Evolutionary conservation across 1,140 invertebrate species (phyloP).

Genomic region (Drosophila lacteicornis): DNA sequence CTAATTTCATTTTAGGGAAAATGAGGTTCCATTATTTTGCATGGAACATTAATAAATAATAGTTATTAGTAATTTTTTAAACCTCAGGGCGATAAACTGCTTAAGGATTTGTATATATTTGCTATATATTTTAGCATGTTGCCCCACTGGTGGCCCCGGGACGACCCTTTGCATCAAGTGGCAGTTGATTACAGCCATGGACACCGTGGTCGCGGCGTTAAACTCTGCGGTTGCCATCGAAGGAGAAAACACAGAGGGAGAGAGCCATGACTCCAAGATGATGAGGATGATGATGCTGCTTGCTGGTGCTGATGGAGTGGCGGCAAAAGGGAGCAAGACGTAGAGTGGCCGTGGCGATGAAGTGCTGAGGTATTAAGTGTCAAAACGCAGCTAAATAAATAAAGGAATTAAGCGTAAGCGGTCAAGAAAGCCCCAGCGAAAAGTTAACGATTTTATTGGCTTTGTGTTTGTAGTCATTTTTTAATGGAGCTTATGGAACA

Average conservation of each 20-base stretch:
- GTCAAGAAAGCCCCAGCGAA: conserved; percentile 2
- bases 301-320: conserved; percentile 13
- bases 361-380: conserved; percentile 57
- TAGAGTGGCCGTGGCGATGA: conserved; percentile 7
- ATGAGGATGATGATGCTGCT: neutral
- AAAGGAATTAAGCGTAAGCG: conserved; percentile 54
- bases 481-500: neutral
- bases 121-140: neutral
- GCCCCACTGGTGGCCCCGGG: conserved; percentile 21
- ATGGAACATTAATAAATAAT: neutral
- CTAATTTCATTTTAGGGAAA: neutral
- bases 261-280: conserved; percentile 11
- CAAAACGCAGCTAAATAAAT: conserved; percentile 67
- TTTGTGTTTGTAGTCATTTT: conserved; percentile 1
- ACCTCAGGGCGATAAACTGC: neutral
- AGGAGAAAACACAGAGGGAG: neutral
- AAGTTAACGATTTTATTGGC: conserved; percentile 34
- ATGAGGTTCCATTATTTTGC: neutral
- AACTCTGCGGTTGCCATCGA: conserved; percentile 38
- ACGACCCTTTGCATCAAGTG: conserved; percentile 37
- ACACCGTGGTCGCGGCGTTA: conserved; percentile 42
- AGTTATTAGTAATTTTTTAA: neutral
- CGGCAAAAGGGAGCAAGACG: conserved; percentile 3
- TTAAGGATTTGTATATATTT: neutral
- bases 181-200: conserved; percentile 67